Evolutionary conservation across 1,140 invertebrate species (phyloP).

Genomic region (Lamellibrachia luymesi): DNA sequence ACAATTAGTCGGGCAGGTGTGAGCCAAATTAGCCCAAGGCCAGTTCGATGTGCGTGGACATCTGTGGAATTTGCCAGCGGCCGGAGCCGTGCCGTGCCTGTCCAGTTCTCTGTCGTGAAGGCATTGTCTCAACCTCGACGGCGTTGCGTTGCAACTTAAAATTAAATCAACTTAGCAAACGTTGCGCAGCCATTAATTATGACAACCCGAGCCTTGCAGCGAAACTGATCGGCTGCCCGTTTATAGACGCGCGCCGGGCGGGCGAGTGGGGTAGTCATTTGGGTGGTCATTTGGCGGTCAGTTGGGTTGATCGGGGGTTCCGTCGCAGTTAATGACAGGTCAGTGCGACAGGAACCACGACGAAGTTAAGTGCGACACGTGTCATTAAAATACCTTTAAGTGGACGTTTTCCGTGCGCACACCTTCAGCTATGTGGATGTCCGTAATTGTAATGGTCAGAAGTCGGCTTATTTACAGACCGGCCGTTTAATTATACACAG

Average conservation of each 20-base stretch:
- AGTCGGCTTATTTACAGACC: background rate
- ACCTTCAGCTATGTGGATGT: background rate
- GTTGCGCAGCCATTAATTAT: background rate
- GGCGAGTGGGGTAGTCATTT: background rate
- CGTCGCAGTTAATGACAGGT: background rate
- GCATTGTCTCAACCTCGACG: background rate
- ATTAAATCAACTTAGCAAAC: background rate
- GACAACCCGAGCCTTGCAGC: background rate
- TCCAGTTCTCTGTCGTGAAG: background rate
- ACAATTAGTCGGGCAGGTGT: background rate
- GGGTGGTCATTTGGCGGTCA: background rate
- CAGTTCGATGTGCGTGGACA: background rate
- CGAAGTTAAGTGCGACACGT: background rate
- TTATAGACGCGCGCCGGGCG: background rate
- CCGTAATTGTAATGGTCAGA: background rate
- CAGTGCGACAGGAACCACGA: background rate
- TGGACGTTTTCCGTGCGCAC: background rate
- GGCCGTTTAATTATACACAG: slow-evolving; percentile 4
- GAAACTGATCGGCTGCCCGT: background rate
- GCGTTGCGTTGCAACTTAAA: background rate
- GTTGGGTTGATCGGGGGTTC: background rate
- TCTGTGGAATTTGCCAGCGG: background rate
- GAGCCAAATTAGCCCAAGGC: background rate
- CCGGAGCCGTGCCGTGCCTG: background rate
- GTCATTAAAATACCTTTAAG: background rate